Evolutionary conservation across 2,888 invertebrate genomes (phyloP).

Genomic region (Brachyopa scutellaris): DNA sequence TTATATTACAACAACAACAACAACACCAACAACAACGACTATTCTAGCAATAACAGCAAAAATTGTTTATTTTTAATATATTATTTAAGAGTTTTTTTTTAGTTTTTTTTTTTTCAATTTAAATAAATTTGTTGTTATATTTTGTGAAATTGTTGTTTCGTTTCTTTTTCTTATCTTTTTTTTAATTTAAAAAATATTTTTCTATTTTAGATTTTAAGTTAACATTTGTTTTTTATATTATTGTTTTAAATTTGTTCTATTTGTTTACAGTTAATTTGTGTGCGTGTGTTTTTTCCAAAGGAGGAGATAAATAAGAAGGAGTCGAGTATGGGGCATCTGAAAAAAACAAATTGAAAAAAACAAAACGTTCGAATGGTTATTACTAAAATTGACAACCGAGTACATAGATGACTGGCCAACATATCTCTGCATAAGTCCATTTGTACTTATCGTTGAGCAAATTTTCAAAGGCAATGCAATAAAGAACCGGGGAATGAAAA

Average conservation of each 20-base stretch:
- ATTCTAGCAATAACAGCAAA: conserved; percentile 69
- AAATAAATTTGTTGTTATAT: conserved; percentile 46
- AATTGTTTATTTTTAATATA: conserved; percentile 20
- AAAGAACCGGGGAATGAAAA: no score
- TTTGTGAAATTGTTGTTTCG: conserved; percentile 39
- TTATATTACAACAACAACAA: conserved; percentile 70
- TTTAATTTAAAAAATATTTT: conserved; percentile 46
- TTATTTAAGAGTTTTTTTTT: conserved; percentile 37
- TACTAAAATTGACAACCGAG: background rate
- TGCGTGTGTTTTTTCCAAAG: conserved; percentile 52
- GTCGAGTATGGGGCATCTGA: conserved; percentile 51
- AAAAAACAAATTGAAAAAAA: conserved; percentile 39
- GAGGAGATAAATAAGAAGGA: conserved; percentile 35
- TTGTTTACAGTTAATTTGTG: conserved; percentile 61
- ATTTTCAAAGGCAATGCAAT: background rate
- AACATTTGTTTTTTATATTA: conserved; percentile 64
- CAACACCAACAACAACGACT: conserved; percentile 66
- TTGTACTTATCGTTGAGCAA: background rate
- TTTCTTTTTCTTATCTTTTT: conserved; percentile 31
- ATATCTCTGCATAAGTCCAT: conserved; percentile 58
- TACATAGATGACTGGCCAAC: conserved; percentile 49
- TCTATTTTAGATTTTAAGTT: conserved; percentile 40
- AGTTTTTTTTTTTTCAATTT: conserved; percentile 21
- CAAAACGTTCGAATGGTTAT: conserved; percentile 22
- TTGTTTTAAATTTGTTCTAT: conserved; percentile 68